These are phyloP conservation scores for Ischnus inquisitorius DNA, from an alignment of 2,888 invertebrate genomes.

Conservation along the genomic window DNA sequence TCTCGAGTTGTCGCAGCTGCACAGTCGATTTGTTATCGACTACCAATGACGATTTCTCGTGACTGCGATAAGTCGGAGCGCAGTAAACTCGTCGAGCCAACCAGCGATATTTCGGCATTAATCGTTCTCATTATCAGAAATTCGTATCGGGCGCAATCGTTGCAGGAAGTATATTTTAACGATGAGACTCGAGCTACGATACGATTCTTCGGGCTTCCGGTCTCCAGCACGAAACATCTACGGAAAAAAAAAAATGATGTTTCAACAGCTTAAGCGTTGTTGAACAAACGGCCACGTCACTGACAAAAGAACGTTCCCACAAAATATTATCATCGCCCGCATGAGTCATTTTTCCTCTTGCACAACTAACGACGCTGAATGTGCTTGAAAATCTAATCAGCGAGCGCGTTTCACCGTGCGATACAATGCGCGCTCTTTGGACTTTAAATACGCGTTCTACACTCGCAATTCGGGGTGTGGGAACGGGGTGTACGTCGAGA, in stretches of 20 bases:
- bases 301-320: conserved; percentile 65
- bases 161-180: neutral
- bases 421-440: conserved; percentile 24
- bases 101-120: neutral
- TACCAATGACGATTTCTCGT: neutral
- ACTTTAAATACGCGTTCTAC: conserved; percentile 38
- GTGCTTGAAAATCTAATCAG: conserved; percentile 59
- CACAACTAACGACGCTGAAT: conserved; percentile 50
- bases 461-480: conserved; percentile 57
- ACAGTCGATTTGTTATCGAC: neutral
- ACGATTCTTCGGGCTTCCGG: conserved; percentile 65
- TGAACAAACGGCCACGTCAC: conserved; percentile 32
- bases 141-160: neutral
- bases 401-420: conserved; percentile 53
- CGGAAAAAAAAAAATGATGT: conserved; percentile 18
- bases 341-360: conserved; percentile 45
- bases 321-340: conserved; percentile 65
- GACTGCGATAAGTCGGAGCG: neutral
- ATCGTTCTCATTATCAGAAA: conserved; percentile 1
- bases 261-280: conserved; percentile 2
- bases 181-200: conserved; percentile 45
- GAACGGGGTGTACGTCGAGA: conserved; percentile 40
- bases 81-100: neutral
- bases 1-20: neutral
- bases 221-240: conserved; percentile 53